Conservation (phyloP, 2,113 vertebrate genomes). For the Phylloscopus whistleri region DNA sequence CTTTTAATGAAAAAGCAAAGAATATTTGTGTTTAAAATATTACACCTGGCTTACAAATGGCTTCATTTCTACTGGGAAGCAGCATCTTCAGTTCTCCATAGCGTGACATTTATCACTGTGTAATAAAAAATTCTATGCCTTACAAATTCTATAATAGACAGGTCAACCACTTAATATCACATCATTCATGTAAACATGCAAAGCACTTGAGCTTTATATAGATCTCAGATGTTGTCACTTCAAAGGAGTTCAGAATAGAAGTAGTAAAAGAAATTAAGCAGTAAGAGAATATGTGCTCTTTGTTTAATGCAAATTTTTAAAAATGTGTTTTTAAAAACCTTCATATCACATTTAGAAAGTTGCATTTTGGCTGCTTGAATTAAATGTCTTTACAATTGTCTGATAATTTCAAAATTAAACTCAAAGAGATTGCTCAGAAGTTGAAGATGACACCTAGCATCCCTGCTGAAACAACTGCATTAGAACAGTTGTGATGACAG, state of each 20-base stretch:
- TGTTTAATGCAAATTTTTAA: not conserved
- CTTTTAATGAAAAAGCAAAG: not conserved
- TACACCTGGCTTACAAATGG: not conserved
- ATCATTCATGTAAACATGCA: not conserved
- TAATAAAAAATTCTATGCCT: conserved; percentile 17
- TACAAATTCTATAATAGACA: not conserved
- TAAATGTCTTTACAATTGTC: not conserved
- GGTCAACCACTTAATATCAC: conserved; percentile 23
- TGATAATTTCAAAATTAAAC: not conserved
- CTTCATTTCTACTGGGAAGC: not conserved
- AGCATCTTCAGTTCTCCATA: not conserved
- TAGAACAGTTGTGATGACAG: not conserved
- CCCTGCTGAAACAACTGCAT: not conserved
- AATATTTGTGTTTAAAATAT: not conserved
- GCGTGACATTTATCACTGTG: not conserved
- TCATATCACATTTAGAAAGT: not conserved
- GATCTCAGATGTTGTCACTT: not conserved
- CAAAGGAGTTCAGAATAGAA: conserved; percentile 18
- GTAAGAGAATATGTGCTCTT: not conserved
- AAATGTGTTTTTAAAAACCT: not conserved
- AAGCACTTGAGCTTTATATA: not conserved
- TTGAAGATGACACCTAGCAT: not conserved
- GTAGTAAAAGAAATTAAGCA: not conserved
- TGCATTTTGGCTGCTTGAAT: not conserved
- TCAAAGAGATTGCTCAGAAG: not conserved